A percentile compares a stretch with the other conserved stretches of the same genome.
Conservation (phyloP, 2,113 vertebrate genomes). For the Parus major region DNA sequence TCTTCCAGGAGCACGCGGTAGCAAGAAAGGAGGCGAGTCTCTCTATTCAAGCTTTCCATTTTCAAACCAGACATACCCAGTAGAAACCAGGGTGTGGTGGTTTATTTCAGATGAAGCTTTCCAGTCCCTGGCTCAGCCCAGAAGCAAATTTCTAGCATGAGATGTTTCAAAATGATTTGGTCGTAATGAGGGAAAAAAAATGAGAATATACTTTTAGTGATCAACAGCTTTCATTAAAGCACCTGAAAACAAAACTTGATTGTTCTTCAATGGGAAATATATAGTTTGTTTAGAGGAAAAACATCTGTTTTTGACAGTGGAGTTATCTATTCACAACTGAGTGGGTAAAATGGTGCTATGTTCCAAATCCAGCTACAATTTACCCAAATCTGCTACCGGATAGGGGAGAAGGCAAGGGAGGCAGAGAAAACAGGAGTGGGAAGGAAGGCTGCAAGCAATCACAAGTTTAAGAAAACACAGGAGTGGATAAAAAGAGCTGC, state of each 20-base stretch:
- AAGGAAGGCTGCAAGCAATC: slow-evolving; percentile 10
- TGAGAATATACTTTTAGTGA: not conserved
- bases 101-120: slow-evolving; percentile 9
- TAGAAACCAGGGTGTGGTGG: not conserved
- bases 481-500: not conserved
- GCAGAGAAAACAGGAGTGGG: not conserved
- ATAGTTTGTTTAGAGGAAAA: not conserved
- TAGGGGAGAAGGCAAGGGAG: slow-evolving; percentile 9
- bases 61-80: slow-evolving; percentile 3
- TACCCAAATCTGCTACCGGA: not conserved
- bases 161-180: not conserved
- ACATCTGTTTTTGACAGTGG: not conserved
- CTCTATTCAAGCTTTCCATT: not conserved
- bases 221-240: not conserved
- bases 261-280: not conserved
- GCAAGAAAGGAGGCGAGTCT: not conserved
- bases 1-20: not conserved
- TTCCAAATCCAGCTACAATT: not conserved
- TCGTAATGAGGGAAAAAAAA: not conserved
- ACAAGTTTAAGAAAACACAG: slow-evolving; percentile 26
- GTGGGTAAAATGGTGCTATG: not conserved
- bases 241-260: not conserved
- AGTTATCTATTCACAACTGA: not conserved
- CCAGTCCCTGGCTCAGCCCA: not conserved
- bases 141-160: not conserved